Evolutionary conservation across 2,113 vertebrate species (phyloP).

Genomic region (Anguilla japonica): DNA sequence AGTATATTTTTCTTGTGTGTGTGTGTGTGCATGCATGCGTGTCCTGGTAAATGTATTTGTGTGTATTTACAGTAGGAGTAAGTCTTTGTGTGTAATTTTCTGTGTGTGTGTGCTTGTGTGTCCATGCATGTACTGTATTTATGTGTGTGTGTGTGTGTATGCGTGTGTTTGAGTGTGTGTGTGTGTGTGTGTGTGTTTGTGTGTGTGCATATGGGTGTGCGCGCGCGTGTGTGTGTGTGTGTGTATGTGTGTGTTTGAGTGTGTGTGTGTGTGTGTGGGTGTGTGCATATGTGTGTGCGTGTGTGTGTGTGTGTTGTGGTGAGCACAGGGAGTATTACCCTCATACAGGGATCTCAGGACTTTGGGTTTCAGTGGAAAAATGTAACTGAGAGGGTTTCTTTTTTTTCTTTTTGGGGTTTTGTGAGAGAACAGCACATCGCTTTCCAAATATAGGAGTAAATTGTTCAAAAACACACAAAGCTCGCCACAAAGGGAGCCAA

Average conservation of each 20-base stretch:
- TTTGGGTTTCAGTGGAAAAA: constrained; percentile 67
- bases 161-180: neutral
- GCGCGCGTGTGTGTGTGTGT: constrained; percentile 6
- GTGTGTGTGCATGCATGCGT: neutral
- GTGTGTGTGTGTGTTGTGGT: constrained; percentile 63
- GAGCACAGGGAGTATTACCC: constrained; percentile 50
- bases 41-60: neutral
- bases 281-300: constrained; percentile 57
- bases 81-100: neutral
- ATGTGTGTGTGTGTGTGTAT: neutral
- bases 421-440: constrained; percentile 58
- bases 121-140: neutral
- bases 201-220: neutral
- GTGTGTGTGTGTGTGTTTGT: neutral
- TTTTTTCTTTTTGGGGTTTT: constrained; percentile 18
- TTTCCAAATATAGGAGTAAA: constrained; percentile 67
- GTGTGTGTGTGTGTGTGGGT: constrained; percentile 57
- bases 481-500: constrained; percentile 62
- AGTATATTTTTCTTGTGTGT: constrained; percentile 31
- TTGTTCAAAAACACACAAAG: constrained; percentile 68
- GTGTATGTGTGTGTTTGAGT: constrained; percentile 39
- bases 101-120: neutral
- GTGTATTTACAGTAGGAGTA: neutral
- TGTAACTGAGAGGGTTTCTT: neutral
- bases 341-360: constrained; percentile 21